A percentile compares a stretch with the other conserved stretches of the same genome.
Conservation (phyloP, 2,888 invertebrate species). For the Torymus texanus region DNA sequence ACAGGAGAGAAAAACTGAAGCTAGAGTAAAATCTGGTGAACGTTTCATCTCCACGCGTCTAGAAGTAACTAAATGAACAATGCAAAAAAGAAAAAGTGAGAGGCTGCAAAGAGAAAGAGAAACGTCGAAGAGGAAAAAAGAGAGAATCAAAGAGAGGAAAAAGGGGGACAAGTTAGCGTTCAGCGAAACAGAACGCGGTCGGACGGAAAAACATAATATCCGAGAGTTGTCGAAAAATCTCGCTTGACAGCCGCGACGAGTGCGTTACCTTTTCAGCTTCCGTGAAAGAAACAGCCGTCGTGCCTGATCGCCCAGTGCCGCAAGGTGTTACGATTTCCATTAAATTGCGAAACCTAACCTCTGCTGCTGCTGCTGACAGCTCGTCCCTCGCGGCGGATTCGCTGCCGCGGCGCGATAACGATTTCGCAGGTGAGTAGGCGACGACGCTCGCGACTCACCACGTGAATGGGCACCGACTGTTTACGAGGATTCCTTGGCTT, state of each 20-base stretch:
- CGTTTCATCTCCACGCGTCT: neutral
- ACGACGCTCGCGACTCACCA: neutral
- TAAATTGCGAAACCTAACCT: slow-evolving; percentile 61
- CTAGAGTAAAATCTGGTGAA: too few species aligned
- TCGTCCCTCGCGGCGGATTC: neutral
- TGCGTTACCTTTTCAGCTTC: slow-evolving; percentile 8
- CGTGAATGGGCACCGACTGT: slow-evolving; percentile 10
- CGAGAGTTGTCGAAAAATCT: too few species aligned
- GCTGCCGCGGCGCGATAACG: slow-evolving; percentile 3
- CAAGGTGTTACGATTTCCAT: slow-evolving; percentile 12
- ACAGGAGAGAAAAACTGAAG: too few species aligned
- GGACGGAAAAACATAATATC: neutral
- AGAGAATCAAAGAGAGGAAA: neutral
- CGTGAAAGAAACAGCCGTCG: slow-evolving; percentile 8
- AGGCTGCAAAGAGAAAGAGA: slow-evolving; percentile 16
- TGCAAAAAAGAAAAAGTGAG: slow-evolving; percentile 27
- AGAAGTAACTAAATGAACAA: slow-evolving; percentile 32
- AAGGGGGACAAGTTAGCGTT: neutral
- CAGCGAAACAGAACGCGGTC: neutral
- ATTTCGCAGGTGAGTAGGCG: too few species aligned
- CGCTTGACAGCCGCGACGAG: neutral
- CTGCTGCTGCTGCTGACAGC: neutral
- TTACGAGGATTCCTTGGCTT: slow-evolving; percentile 44
- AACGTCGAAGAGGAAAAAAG: slow-evolving; percentile 20
- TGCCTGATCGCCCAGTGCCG: neutral